Evolutionary conservation across 53 echinoderm and acorn worm genomes (phyloP).

Genomic region (Apostichopus leukothele): DNA sequence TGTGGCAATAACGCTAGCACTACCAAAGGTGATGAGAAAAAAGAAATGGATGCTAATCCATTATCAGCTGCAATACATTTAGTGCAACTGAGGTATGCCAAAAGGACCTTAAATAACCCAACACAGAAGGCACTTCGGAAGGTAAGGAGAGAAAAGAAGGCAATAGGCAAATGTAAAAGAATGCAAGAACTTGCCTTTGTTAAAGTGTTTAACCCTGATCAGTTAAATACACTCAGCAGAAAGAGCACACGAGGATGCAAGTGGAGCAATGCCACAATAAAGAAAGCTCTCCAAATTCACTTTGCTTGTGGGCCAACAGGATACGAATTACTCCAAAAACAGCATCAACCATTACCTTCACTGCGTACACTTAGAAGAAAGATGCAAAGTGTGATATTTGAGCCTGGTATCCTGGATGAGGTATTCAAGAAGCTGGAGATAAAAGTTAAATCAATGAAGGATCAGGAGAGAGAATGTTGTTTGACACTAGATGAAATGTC

Average conservation of each 20-base stretch:
- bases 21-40: no score
- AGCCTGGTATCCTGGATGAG: slow-evolving; percentile 53
- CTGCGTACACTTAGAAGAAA: slow-evolving; percentile 51
- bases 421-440: slow-evolving; percentile 58
- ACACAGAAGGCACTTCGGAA: not conserved
- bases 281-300: slow-evolving; percentile 46
- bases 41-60: no score
- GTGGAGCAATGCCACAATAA: slow-evolving; percentile 43
- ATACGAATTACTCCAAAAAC: slow-evolving; percentile 39
- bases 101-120: no score
- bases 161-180: not conserved
- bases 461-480: slow-evolving; percentile 66
- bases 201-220: not conserved
- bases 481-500: slow-evolving; percentile 82
- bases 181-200: not conserved
- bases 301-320: slow-evolving; percentile 51
- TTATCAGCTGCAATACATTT: no score
- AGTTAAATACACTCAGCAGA: not conserved
- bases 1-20: no score
- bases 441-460: slow-evolving; percentile 11
- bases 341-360: slow-evolving; percentile 49
- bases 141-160: not conserved
- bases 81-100: no score
- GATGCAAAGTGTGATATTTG: slow-evolving; percentile 46
- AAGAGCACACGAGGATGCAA: not conserved